These are phyloP conservation scores for Halictus quadricinctus DNA, from an alignment of 2,888 invertebrate genomes.

Conservation along the genomic window DNA sequence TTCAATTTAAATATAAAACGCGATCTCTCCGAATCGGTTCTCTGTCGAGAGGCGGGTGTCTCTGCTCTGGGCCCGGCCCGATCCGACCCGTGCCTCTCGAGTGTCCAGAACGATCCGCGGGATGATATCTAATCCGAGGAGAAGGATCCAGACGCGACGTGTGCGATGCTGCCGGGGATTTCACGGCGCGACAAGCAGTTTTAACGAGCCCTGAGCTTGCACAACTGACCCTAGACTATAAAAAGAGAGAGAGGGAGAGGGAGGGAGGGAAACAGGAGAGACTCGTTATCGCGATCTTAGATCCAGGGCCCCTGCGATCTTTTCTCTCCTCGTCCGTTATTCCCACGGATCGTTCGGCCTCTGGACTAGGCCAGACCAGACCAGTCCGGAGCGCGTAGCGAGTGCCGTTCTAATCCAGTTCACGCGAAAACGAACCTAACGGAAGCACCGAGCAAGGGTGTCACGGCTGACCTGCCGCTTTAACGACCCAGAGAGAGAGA, in stretches of 20 bases:
- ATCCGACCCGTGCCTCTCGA: not conserved
- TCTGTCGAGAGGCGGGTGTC: not conserved
- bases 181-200: slow-evolving; percentile 61
- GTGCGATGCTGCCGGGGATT: slow-evolving; percentile 34
- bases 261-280: slow-evolving; percentile 6
- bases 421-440: slow-evolving; percentile 78
- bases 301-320: slow-evolving; percentile 23
- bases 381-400: slow-evolving; percentile 30
- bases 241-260: not conserved
- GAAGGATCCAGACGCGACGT: slow-evolving; percentile 1
- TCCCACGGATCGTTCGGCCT: slow-evolving; percentile 69
- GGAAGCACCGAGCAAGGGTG: slow-evolving; percentile 71
- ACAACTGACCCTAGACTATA: not conserved
- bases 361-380: slow-evolving; percentile 27
- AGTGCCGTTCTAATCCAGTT: slow-evolving; percentile 78
- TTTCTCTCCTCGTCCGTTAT: slow-evolving; percentile 51
- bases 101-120: slow-evolving; percentile 7
- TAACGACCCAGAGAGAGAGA: slow-evolving; percentile 65
- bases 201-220: slow-evolving; percentile 59
- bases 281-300: slow-evolving; percentile 59
- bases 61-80: not conserved
- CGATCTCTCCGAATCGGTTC: not conserved
- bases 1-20: slow-evolving; percentile 37
- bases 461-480: slow-evolving; percentile 78
- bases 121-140: slow-evolving; percentile 6